Evolutionary conservation across 2,113 vertebrate species (phyloP).

Genomic region (Hyperoodon ampullatus): DNA sequence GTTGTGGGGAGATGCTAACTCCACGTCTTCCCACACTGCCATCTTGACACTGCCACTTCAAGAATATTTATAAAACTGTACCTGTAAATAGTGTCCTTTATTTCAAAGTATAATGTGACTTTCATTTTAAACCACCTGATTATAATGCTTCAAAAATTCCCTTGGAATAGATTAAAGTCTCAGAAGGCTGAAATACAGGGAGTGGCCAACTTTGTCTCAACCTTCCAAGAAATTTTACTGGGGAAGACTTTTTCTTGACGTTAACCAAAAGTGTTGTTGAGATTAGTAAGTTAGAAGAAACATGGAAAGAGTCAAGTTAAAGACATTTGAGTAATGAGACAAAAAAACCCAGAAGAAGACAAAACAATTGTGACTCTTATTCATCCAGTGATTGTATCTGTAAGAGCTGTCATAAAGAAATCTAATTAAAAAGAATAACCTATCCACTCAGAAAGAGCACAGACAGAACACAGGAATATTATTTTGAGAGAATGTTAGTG

Average conservation of each 20-base stretch:
- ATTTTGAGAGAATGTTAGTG: not conserved
- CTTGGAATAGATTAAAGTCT: constrained; percentile 52
- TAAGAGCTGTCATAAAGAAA: not conserved
- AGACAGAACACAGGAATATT: not conserved
- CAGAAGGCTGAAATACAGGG: not conserved
- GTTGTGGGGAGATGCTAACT: too few species aligned
- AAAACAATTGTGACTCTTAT: constrained; percentile 7
- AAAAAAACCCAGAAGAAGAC: not conserved
- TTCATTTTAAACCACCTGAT: constrained; percentile 19
- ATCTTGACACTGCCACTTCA: too few species aligned
- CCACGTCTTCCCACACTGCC: too few species aligned
- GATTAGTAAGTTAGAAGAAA: not conserved
- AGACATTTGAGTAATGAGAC: constrained; percentile 24
- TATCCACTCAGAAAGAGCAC: not conserved
- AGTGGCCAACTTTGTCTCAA: not conserved
- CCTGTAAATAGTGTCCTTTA: not conserved
- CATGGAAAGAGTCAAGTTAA: not conserved
- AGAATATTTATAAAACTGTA: not conserved
- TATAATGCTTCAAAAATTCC: not conserved
- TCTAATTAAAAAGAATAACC: constrained; percentile 44
- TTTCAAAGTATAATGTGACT: not conserved
- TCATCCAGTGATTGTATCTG: not conserved
- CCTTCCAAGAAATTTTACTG: not conserved
- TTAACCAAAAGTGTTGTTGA: not conserved
- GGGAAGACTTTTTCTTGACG: not conserved